These are phyloP conservation scores for Metellina segmentata DNA, from an alignment of 2,888 invertebrate genomes.

Conservation along the genomic window DNA sequence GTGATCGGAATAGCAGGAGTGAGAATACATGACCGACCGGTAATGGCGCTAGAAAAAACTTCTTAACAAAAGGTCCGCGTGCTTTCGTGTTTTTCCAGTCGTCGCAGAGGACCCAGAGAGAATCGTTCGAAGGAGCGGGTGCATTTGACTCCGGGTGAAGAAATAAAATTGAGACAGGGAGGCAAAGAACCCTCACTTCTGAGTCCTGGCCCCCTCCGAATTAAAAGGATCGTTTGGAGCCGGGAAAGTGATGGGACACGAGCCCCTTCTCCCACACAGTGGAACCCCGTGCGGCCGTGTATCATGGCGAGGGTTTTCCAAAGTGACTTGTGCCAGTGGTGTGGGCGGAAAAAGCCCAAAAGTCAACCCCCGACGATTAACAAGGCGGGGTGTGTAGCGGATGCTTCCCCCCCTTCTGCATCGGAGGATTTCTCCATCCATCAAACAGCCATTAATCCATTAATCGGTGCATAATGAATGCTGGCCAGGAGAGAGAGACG, in stretches of 20 bases:
- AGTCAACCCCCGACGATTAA: conserved; percentile 69
- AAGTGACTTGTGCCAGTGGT: conserved; percentile 30
- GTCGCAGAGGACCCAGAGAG: too few species aligned
- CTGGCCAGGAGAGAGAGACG: conserved; percentile 48
- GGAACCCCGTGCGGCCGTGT: neutral
- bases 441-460: conserved; percentile 75
- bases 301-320: conserved; percentile 23
- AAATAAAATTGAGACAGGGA: too few species aligned
- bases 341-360: conserved; percentile 43
- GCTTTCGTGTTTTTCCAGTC: too few species aligned
- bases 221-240: neutral
- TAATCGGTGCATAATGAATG: conserved; percentile 75
- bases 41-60: too few species aligned
- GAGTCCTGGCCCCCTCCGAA: neutral
- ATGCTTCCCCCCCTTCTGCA: conserved; percentile 13
- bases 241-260: neutral
- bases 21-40: too few species aligned
- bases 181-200: too few species aligned
- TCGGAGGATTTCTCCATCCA: conserved; percentile 71
- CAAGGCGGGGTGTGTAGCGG: conserved; percentile 27
- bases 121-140: too few species aligned
- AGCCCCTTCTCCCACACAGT: neutral
- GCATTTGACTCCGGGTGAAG: too few species aligned
- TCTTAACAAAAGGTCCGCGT: too few species aligned
- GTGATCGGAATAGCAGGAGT: too few species aligned